Base-by-base conservation (phyloP, 2,888 invertebrate species). In the Erynnis tages region DNA sequence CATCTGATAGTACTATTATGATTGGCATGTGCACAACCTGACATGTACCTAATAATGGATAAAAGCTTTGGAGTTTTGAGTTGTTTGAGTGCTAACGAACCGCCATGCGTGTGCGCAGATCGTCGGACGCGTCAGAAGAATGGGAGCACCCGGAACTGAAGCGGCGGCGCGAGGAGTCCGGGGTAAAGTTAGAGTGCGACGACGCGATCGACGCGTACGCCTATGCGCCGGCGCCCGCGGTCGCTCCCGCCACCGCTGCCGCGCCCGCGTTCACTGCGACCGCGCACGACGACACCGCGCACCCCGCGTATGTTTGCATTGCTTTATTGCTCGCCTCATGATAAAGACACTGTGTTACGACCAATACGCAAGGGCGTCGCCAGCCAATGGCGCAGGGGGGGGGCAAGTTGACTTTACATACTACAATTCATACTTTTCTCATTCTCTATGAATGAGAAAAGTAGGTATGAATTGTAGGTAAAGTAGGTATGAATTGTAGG, bases 121-220 rank as follows among this genome's bases (percentile, higher is more conserved):
- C 82, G 57, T 78, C 83, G 64, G 85, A 84, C 69, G 71, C 79
- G 60, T 67, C 77, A 71, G 88, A 89, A 67, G 85, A 85, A 76
- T 90, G 87, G 79, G 90, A 90, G 62, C 79, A 80, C 72, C 86
- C 71, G 65, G 88, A 74, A 68, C 65, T 65, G 80, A 90, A 90
- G 70, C 71, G 89, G 57, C 91, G 91, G 67, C 88, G 91, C 37
- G 89, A 49, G 68, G 92, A 92, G 74, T 82, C 91, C 76, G 92
- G 92, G 65, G 91, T 94, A 65, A 94, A 94, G 82, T 76, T 93
- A 67, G 94, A 94, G 81, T 92, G 93, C 68, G 94, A 94, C 72
- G 92, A 94, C 69, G 92, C 93, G 37, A 93, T 91, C 71, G 93
- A 92, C 67, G 92, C 93, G 74, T 94, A 93, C 79, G 87, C 92